phyloP scores from a whole-genome alignment of 2,888 invertebrate genomes.

The Micropterix aruncella region DNA sequence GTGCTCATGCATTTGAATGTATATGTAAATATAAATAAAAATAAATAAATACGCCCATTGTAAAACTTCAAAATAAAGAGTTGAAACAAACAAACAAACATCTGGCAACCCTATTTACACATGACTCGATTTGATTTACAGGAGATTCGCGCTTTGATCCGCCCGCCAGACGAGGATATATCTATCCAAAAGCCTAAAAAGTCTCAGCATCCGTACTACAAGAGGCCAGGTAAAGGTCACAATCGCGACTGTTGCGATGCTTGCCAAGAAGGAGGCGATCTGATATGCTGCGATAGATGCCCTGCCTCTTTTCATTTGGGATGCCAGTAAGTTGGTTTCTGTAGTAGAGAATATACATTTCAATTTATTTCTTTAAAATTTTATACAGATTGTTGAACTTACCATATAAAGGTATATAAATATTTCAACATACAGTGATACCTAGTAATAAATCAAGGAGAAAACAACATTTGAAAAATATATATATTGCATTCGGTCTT shows the following conservation, averaged over 20 bases:
- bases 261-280: constrained; percentile 87
- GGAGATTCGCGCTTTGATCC: constrained; percentile 81
- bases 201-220: constrained; percentile 69
- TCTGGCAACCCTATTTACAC: too few species aligned
- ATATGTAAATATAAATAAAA: too few species aligned
- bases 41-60: too few species aligned
- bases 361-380: constrained; percentile 1
- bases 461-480: too few species aligned
- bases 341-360: too few species aligned
- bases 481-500: too few species aligned
- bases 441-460: too few species aligned
- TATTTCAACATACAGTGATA: too few species aligned
- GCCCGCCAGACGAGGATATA: constrained; percentile 72
- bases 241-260: constrained; percentile 91
- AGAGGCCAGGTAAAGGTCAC: constrained; percentile 75
- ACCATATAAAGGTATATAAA: too few species aligned
- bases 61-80: too few species aligned
- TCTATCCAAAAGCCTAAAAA: constrained; percentile 40
- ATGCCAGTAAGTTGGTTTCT: constrained; percentile 66
- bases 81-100: too few species aligned
- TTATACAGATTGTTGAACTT: not conserved
- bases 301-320: constrained; percentile 91
- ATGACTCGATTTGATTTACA: constrained; percentile 30
- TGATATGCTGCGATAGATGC: constrained; percentile 92
- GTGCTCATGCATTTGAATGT: too few species aligned